Evolutionary conservation across 2,888 invertebrate genomes (phyloP).

Genomic region (Zhuqinia jingwanae): DNA sequence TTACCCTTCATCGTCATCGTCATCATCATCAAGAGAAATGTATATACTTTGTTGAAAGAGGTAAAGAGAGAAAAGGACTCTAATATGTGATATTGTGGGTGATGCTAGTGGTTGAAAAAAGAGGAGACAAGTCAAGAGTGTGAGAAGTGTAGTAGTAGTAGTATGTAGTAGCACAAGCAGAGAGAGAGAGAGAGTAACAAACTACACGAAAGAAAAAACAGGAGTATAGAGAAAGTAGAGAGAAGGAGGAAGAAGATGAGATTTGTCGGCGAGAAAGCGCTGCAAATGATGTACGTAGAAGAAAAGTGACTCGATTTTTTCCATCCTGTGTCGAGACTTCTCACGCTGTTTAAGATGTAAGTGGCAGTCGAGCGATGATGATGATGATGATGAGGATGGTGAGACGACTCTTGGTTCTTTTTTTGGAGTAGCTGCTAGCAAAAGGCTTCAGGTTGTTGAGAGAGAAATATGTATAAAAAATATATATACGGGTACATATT

Average conservation of each 20-base stretch:
- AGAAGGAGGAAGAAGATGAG: constrained; percentile 56
- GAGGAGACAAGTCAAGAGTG: constrained; percentile 40
- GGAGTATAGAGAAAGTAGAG: background rate
- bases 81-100: background rate
- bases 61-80: background rate
- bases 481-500: too few relatives aligned
- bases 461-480: background rate
- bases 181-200: too few relatives aligned
- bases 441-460: background rate
- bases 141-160: constrained; percentile 14
- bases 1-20: constrained; percentile 21
- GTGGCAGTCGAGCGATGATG: constrained; percentile 22
- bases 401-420: constrained; percentile 22
- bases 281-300: constrained; percentile 59
- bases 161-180: background rate
- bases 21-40: constrained; percentile 28
- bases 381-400: background rate
- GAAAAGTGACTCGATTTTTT: constrained; percentile 33
- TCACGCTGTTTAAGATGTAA: constrained; percentile 48
- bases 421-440: constrained; percentile 23
- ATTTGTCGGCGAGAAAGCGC: constrained; percentile 58
- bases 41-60: background rate
- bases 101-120: background rate
- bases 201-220: background rate
- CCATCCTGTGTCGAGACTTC: constrained; percentile 21